Evolutionary conservation across 2,888 invertebrate genomes (phyloP).

Genomic region (Pseudococcus longispinus): DNA sequence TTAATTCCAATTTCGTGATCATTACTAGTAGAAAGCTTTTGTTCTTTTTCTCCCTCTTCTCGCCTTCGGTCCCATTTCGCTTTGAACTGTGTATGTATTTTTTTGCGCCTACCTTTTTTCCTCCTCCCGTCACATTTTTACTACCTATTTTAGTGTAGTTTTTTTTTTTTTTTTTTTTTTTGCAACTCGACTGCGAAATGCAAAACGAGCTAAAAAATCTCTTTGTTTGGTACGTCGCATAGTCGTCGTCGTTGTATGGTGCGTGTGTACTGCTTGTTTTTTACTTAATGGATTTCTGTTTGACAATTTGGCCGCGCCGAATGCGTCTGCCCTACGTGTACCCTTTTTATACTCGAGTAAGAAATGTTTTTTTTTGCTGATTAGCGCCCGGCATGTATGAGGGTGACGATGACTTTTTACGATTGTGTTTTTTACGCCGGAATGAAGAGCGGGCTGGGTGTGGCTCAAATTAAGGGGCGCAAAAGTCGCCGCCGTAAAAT

Average conservation of each 20-base stretch:
- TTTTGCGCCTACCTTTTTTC: not conserved
- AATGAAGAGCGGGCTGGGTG: not conserved
- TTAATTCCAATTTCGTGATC: conserved; percentile 57
- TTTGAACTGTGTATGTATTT: not conserved
- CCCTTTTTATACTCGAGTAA: conserved; percentile 9
- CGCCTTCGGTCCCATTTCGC: not conserved
- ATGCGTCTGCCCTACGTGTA: not conserved
- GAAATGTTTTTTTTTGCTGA: conserved; percentile 1
- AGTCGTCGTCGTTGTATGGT: not conserved
- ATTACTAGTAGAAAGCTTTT: conserved; percentile 52
- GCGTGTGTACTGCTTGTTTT: conserved; percentile 26
- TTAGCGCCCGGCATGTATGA: not conserved
- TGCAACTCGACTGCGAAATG: conserved; percentile 9
- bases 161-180: not conserved
- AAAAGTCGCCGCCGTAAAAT: not conserved
- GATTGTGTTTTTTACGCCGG: not conserved
- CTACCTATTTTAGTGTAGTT: not conserved
- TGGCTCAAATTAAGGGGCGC: not conserved
- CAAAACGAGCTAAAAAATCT: conserved; percentile 30
- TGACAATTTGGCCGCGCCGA: not conserved
- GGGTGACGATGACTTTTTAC: conserved; percentile 11
- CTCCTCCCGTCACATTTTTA: not conserved
- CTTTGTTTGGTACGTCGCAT: conserved; percentile 18
- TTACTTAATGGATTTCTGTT: conserved; percentile 25
- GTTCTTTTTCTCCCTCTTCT: conserved; percentile 17